Conservation (phyloP, 2,888 invertebrate genomes). For the Chrysolina americana region DNA sequence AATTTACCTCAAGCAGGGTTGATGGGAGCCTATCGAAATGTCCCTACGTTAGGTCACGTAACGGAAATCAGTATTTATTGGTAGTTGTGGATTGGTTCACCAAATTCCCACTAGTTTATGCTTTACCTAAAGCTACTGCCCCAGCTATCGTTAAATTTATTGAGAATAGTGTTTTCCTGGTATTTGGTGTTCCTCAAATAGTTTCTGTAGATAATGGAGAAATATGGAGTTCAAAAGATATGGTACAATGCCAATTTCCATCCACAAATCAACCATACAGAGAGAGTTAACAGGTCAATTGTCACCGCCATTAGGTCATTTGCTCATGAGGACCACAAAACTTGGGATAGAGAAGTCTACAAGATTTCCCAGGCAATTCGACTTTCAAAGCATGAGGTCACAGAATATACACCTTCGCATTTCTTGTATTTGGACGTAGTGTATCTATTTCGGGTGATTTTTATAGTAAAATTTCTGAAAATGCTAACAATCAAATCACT, state of each 20-base stretch:
- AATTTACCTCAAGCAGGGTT: constrained; percentile 44
- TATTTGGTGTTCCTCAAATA: constrained; percentile 15
- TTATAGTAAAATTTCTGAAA: constrained; percentile 45
- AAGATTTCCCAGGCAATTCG: constrained; percentile 43
- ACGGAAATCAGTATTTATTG: constrained; percentile 42
- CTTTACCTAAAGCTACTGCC: constrained; percentile 25
- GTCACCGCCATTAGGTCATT: constrained; percentile 47
- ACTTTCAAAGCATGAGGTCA: constrained; percentile 46
- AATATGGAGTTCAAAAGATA: constrained; percentile 43
- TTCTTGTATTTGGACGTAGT: constrained; percentile 42
- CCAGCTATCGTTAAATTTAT: constrained; percentile 26
- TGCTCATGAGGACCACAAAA: constrained; percentile 33
- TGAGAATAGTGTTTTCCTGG: constrained; percentile 24
- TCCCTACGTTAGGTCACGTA: constrained; percentile 44
- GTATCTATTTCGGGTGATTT: constrained; percentile 44
- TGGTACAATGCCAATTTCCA: constrained; percentile 56
- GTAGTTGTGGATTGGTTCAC: constrained; percentile 45
- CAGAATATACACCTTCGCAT: constrained; percentile 41
- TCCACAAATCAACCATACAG: constrained; percentile 61
- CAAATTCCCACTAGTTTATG: constrained; percentile 1
- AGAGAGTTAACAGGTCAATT: constrained; percentile 58
- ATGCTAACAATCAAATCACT: constrained; percentile 24
- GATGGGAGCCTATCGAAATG: constrained; percentile 40
- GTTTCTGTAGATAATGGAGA: constrained; percentile 11
- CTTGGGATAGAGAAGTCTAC: constrained; percentile 29